Conservation (phyloP, 2,797 vertebrate genomes). For the Parauchenoglanis ngamensis region DNA sequence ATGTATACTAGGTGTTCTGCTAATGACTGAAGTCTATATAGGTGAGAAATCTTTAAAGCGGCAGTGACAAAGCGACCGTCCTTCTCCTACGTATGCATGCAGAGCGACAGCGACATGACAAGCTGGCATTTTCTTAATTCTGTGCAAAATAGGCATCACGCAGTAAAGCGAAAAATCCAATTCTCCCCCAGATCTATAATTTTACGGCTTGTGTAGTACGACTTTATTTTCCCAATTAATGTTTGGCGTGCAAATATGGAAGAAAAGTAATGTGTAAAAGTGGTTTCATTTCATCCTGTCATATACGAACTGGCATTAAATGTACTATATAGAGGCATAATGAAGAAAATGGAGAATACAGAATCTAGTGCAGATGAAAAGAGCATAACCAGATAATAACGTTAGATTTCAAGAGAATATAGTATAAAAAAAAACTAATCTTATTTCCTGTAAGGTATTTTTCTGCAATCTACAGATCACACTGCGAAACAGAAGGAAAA, state of each 20-base stretch:
- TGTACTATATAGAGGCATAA: not conserved
- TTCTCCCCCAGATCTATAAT: not conserved
- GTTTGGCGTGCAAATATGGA: not conserved
- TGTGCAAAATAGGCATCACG: not conserved
- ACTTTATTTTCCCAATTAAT: not conserved
- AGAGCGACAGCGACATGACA: not conserved
- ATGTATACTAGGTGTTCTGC: not conserved
- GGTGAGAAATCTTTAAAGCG: not conserved
- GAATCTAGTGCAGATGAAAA: not conserved
- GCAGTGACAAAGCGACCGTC: not conserved
- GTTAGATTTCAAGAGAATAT: not conserved
- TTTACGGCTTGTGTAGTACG: not conserved
- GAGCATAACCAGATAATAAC: not conserved
- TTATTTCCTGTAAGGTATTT: not conserved
- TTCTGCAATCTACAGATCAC: not conserved
- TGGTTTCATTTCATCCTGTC: not conserved
- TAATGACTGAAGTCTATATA: not conserved
- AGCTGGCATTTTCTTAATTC: not conserved
- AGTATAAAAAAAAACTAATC: not conserved
- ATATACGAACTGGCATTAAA: not conserved
- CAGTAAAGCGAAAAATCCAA: not conserved
- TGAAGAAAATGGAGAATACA: not conserved
- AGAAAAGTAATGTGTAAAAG: not conserved
- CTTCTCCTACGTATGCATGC: not conserved
- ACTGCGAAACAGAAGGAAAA: not conserved